Conservation (phyloP, 2,113 vertebrate genomes). For the Piprites chloris region DNA sequence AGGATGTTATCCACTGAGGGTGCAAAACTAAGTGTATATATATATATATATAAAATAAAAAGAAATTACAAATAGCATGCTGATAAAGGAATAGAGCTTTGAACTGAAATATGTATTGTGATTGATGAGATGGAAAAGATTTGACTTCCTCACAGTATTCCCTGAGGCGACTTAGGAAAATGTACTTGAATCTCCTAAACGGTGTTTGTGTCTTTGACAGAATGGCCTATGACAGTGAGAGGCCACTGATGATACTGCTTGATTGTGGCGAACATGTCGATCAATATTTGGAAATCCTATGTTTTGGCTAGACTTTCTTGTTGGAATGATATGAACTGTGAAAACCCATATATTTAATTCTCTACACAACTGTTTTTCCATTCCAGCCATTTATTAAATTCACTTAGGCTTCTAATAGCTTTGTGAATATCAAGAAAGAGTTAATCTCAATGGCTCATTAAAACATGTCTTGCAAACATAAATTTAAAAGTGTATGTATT, state of each 20-base stretch:
- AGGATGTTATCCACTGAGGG: neutral
- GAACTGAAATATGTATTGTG: neutral
- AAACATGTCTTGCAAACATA: neutral
- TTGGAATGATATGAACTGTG: neutral
- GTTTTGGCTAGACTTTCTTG: neutral
- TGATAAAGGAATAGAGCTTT: neutral
- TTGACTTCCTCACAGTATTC: neutral
- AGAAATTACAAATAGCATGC: neutral
- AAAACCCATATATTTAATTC: neutral
- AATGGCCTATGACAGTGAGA: neutral
- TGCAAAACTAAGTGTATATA: too few species aligned
- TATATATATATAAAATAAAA: too few species aligned
- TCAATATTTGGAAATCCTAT: neutral
- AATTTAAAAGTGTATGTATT: neutral
- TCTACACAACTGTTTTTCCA: neutral
- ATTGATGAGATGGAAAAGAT: neutral
- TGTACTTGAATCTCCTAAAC: neutral
- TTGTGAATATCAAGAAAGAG: neutral
- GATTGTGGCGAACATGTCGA: neutral
- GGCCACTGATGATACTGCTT: neutral
- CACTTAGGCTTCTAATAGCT: neutral
- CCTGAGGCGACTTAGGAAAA: neutral
- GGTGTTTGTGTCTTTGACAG: neutral
- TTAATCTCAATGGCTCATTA: neutral
- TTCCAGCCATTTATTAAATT: neutral